These are phyloP conservation scores for Engraulis encrasicolus DNA, from an alignment of 2,113 vertebrate species.

Conservation along the genomic window DNA sequence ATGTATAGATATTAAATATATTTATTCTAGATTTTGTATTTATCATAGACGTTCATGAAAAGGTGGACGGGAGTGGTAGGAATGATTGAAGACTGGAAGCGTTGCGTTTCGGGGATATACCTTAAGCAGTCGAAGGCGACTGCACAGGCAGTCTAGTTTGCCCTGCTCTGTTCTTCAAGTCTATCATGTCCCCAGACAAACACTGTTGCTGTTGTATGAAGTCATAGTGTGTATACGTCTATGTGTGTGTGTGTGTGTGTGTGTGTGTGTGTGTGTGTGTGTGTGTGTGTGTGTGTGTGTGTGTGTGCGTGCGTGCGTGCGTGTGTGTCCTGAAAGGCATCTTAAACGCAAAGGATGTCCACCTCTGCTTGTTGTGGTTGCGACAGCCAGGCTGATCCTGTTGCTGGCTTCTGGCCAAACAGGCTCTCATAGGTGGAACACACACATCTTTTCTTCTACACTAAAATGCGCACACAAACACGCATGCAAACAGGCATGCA, in stretches of 20 bases:
- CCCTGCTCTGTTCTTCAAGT: neutral
- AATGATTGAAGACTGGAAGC: too few species aligned
- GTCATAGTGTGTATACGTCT: too few species aligned
- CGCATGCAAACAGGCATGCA: neutral
- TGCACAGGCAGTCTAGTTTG: neutral
- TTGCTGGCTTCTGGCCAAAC: slow-evolving; percentile 1
- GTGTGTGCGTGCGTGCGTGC: neutral
- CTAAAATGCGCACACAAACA: neutral
- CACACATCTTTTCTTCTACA: neutral
- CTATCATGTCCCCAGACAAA: neutral
- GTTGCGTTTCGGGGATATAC: too few species aligned
- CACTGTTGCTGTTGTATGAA: neutral
- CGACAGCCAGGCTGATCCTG: neutral
- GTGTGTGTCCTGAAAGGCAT: too few species aligned
- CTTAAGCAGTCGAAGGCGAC: too few species aligned
- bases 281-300: neutral
- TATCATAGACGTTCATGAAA: too few species aligned
- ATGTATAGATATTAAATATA: too few species aligned
- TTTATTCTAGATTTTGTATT: too few species aligned
- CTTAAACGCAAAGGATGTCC: neutral
- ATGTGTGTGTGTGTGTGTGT: neutral
- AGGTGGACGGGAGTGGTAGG: too few species aligned
- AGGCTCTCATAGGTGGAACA: slow-evolving; percentile 4
- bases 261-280: neutral
- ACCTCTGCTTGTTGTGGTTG: neutral